Evolutionary conservation across 1,140 invertebrate species (phyloP).

Genomic region (Leptopilina clavipes): DNA sequence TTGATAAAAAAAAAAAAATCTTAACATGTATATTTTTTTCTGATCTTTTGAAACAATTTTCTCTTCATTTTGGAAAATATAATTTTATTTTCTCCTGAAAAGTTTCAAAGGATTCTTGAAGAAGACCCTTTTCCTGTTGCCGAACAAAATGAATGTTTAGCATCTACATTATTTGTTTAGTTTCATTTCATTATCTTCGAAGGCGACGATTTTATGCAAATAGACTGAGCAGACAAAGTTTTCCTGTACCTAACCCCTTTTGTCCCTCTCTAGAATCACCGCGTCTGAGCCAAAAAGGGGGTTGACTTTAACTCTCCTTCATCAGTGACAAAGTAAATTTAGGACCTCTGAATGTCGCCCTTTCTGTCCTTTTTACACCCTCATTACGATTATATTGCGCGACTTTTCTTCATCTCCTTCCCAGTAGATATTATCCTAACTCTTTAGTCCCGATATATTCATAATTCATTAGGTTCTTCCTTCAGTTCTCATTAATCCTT

Average conservation of each 20-base stretch:
- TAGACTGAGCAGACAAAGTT: slow-evolving; percentile 55
- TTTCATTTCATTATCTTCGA: slow-evolving; percentile 72
- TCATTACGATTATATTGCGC: slow-evolving; percentile 39
- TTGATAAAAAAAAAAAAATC: no score
- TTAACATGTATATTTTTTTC: no score
- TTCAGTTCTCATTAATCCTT: slow-evolving; percentile 68
- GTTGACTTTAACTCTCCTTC: slow-evolving; percentile 18
- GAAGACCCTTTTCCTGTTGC: slow-evolving; percentile 33
- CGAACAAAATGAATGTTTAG: slow-evolving; percentile 71
- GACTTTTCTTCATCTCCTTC: slow-evolving; percentile 38
- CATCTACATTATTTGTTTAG: slow-evolving; percentile 73
- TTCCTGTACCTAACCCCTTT: slow-evolving; percentile 34
- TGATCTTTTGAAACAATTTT: no score
- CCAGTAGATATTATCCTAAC: slow-evolving; percentile 38
- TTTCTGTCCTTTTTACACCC: slow-evolving; percentile 36
- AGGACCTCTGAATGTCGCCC: slow-evolving; percentile 44
- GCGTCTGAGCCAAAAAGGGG: slow-evolving; percentile 9
- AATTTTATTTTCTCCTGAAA: background rate
- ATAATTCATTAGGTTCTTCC: slow-evolving; percentile 68
- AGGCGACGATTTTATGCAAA: slow-evolving; percentile 73
- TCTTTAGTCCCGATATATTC: slow-evolving; percentile 63
- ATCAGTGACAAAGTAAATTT: slow-evolving; percentile 44
- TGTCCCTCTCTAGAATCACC: background rate
- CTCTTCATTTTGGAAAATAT: no score
- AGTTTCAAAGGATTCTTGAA: background rate